phyloP scores from a whole-genome alignment of 2,888 invertebrate genomes.

The Archips xylosteana region DNA sequence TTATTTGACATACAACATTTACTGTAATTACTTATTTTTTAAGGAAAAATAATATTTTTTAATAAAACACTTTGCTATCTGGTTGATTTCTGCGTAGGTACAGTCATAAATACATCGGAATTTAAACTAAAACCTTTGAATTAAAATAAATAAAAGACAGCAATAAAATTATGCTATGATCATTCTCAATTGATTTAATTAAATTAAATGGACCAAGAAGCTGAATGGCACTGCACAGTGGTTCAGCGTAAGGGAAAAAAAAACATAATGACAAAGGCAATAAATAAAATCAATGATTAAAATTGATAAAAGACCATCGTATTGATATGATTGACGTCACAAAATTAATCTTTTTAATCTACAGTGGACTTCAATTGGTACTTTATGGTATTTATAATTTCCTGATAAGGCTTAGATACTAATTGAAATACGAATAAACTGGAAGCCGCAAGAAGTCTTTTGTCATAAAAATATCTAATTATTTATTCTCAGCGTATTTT shows the following conservation, averaged over 20 bases:
- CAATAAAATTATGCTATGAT: too few species aligned
- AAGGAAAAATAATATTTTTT: too few species aligned
- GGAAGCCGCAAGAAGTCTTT: not conserved
- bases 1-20: too few species aligned
- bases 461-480: not conserved
- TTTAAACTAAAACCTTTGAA: too few species aligned
- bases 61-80: too few species aligned
- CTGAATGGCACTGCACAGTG: conserved; percentile 25
- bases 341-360: conserved; percentile 28
- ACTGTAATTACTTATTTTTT: too few species aligned
- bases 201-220: too few species aligned
- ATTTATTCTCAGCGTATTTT: too few species aligned
- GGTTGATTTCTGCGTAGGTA: too few species aligned
- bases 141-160: too few species aligned
- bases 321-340: conserved; percentile 35
- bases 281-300: conserved; percentile 11
- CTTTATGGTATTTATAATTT: conserved; percentile 25
- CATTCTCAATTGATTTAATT: too few species aligned
- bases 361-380: conserved; percentile 16
- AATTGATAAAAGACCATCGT: conserved; percentile 4
- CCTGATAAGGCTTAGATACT: conserved; percentile 2
- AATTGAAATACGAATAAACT: not conserved
- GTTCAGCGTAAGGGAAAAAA: conserved; percentile 37
- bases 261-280: conserved; percentile 12
- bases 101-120: too few species aligned